Percentiles rank a stretch among this genome's conserved stretches.
These are phyloP conservation scores for Zootermopsis nevadensis DNA, from an alignment of 2,888 invertebrate species.

Conservation along the genomic window DNA sequence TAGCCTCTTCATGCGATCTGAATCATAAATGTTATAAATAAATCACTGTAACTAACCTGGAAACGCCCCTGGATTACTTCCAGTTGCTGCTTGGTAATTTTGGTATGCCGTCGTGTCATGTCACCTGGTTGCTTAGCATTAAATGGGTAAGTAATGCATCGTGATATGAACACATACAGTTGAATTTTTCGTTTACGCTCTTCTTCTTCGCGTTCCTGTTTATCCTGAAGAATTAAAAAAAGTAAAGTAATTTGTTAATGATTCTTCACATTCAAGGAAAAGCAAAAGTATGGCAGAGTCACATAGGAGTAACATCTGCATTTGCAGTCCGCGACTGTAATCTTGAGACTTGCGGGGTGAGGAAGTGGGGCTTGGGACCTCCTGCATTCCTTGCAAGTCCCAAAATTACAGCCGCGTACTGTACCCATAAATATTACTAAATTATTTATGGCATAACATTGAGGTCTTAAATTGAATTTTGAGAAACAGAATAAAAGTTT, in stretches of 20 bases:
- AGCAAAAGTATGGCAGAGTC: no score
- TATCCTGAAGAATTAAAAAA: conserved; percentile 72
- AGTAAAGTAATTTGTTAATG: background rate
- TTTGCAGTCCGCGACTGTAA: no score
- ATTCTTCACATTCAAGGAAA: no score
- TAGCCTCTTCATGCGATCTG: background rate
- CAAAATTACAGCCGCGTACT: no score
- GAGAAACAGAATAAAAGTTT: conserved; percentile 47
- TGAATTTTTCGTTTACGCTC: conserved; percentile 95
- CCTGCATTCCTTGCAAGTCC: no score
- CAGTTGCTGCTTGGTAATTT: conserved; percentile 95
- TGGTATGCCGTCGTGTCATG: conserved; percentile 95
- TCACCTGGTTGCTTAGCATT: conserved; percentile 99
- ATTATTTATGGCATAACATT: no score
- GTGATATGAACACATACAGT: conserved; percentile 97
- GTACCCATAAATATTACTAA: no score
- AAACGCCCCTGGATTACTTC: conserved; percentile 95
- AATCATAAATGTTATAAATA: background rate
- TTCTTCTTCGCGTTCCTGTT: conserved; percentile 95
- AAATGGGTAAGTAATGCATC: conserved; percentile 98
- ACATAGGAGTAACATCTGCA: no score
- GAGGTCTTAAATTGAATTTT: no score
- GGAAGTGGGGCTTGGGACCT: no score
- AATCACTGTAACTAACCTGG: conserved; percentile 73
- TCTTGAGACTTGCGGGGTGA: no score